Conservation (phyloP, 2,797 vertebrate genomes). For the Danio kyathit region DNA sequence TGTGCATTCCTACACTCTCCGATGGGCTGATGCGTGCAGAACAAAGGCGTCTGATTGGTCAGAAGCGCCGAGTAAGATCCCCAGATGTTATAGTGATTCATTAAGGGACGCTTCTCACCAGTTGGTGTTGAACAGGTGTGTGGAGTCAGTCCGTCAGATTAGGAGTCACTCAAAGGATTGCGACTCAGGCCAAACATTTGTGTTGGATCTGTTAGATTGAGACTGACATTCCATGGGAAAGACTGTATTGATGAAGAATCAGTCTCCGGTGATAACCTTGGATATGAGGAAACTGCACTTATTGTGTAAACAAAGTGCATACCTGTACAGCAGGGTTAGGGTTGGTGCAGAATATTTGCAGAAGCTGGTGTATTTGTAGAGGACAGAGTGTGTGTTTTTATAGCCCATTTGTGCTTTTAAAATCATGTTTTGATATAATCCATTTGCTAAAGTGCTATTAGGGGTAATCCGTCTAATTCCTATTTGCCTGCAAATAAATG, state of each 20-base stretch:
- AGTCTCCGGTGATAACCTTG: slow-evolving; percentile 31
- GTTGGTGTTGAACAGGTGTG: slow-evolving; percentile 29
- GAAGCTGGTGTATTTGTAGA: neutral
- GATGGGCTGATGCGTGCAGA: slow-evolving; percentile 25
- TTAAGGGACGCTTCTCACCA: slow-evolving; percentile 11
- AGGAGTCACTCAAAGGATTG: slow-evolving; percentile 26
- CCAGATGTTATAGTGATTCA: slow-evolving; percentile 41
- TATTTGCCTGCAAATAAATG: neutral
- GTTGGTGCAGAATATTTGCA: neutral
- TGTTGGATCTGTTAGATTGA: slow-evolving; percentile 1
- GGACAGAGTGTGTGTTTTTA: neutral
- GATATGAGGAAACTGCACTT: slow-evolving; percentile 27
- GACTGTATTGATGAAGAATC: neutral
- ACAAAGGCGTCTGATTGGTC: neutral
- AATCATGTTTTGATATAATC: neutral
- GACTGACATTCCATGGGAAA: slow-evolving; percentile 2
- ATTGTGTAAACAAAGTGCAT: slow-evolving; percentile 20
- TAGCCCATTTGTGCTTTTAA: neutral
- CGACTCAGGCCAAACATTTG: neutral
- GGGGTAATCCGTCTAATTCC: neutral
- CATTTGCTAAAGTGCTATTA: neutral
- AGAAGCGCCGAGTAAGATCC: neutral
- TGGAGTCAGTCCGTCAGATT: slow-evolving; percentile 26
- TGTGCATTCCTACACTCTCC: slow-evolving; percentile 4
- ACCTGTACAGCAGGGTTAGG: neutral